A percentile compares a stretch with the other conserved stretches of the same genome.
Evolutionary conservation across 2,888 invertebrate species (phyloP).

Genomic region (Trachelus troglodyta): DNA sequence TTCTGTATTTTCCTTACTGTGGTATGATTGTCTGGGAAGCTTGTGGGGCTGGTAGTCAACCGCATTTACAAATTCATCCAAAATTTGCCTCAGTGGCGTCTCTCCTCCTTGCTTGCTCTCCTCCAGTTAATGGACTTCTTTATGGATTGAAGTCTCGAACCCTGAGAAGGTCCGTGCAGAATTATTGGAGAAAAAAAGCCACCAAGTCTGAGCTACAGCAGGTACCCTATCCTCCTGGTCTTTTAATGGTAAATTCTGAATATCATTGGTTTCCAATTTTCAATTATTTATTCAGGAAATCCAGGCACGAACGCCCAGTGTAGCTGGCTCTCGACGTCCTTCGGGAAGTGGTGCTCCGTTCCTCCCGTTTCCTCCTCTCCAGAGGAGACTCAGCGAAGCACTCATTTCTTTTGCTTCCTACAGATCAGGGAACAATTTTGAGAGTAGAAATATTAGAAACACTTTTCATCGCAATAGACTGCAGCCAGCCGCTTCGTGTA

Average conservation of each 20-base stretch:
- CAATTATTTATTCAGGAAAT: conserved; percentile 69
- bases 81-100: conserved; percentile 73
- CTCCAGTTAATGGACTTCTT: conserved; percentile 80
- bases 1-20: conserved; percentile 82
- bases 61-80: conserved; percentile 56
- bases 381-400: conserved; percentile 71
- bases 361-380: conserved; percentile 68
- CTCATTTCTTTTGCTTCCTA: conserved; percentile 62
- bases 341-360: conserved; percentile 71
- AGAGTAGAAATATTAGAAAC: conserved; percentile 49
- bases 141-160: conserved; percentile 82
- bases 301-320: conserved; percentile 83
- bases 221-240: conserved; percentile 38
- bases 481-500: conserved; percentile 76
- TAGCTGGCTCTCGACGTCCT: conserved; percentile 79
- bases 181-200: conserved; percentile 82
- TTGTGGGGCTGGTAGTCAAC: conserved; percentile 47
- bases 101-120: conserved; percentile 76
- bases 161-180: conserved; percentile 78
- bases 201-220: conserved; percentile 83
- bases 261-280: conserved; percentile 27
- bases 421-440: conserved; percentile 48
- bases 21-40: conserved; percentile 78
- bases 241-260: conserved; percentile 6
- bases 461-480: conserved; percentile 67